Conservation (phyloP, 1,140 invertebrate genomes). For the Venustaconcha ellipsiformis region DNA sequence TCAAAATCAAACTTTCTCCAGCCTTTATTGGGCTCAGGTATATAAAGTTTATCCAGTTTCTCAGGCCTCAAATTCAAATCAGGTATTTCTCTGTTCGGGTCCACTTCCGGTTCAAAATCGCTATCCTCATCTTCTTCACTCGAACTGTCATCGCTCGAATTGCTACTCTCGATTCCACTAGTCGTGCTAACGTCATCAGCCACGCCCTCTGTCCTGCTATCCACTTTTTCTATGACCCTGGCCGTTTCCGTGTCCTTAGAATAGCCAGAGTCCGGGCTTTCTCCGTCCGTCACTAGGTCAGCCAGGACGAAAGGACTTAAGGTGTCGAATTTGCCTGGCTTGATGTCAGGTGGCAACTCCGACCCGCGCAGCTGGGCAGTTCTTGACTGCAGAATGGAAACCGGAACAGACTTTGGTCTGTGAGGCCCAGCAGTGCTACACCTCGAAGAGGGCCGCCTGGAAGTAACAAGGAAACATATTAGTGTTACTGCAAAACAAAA, state of each 20-base stretch:
- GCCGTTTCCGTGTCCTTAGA: slow-evolving; percentile 13
- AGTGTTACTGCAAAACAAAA: too few relatives aligned
- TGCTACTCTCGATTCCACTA: slow-evolving; percentile 53
- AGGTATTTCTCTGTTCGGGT: slow-evolving; percentile 42
- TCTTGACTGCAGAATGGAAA: slow-evolving; percentile 15
- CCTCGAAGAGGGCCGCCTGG: too few relatives aligned
- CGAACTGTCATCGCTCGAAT: slow-evolving; percentile 42
- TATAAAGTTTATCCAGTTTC: slow-evolving; percentile 53
- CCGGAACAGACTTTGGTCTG: slow-evolving; percentile 28
- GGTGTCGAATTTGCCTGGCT: slow-evolving; percentile 47
- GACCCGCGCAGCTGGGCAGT: slow-evolving; percentile 7
- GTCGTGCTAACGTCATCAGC: slow-evolving; percentile 52
- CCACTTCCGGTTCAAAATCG: slow-evolving; percentile 49
- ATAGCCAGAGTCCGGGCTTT: slow-evolving; percentile 18
- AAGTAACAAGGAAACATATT: too few relatives aligned
- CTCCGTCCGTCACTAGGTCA: slow-evolving; percentile 31
- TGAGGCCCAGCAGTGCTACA: neutral
- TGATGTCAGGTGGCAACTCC: slow-evolving; percentile 40
- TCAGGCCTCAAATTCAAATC: slow-evolving; percentile 55
- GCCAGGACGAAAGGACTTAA: slow-evolving; percentile 43
- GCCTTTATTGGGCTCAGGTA: slow-evolving; percentile 50
- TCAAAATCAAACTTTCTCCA: slow-evolving; percentile 58
- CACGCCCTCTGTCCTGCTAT: neutral
- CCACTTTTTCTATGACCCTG: slow-evolving; percentile 15
- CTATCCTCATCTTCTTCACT: slow-evolving; percentile 42